These are phyloP conservation scores for Connochaetes taurinus DNA, from an alignment of 2,113 vertebrate genomes.

Conservation along the genomic window DNA sequence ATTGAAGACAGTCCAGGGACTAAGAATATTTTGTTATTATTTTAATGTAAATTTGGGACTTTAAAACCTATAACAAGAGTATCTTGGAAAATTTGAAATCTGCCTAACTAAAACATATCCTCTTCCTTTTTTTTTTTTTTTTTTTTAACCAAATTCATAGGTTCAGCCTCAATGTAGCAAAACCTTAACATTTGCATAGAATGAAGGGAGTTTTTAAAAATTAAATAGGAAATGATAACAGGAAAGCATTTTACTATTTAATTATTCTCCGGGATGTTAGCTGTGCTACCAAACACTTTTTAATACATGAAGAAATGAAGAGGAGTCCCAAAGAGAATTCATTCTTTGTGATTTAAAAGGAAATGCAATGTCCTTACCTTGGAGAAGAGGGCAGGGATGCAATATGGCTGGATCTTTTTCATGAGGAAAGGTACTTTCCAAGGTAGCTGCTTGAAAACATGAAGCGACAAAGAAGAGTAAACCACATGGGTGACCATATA, in stretches of 20 bases:
- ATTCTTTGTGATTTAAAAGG: background rate
- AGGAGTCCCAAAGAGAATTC: background rate
- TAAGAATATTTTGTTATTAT: background rate
- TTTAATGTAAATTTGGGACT: background rate
- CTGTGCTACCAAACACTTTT: background rate
- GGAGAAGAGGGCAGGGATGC: background rate
- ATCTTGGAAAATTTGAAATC: background rate
- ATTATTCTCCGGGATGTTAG: background rate
- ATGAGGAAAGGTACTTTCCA: background rate
- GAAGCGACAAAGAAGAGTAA: background rate
- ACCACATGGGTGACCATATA: background rate
- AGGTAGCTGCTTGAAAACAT: background rate
- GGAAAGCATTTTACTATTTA: background rate
- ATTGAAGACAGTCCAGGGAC: background rate
- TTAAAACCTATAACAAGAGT: background rate
- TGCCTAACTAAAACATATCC: background rate
- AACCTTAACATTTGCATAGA: background rate
- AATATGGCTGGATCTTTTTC: background rate
- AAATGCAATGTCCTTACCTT: background rate
- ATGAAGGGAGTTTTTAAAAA: background rate
- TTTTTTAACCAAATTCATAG: background rate
- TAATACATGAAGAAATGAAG: background rate
- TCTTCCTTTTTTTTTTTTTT: background rate
- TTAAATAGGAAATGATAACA: background rate
- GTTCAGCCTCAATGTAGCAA: background rate